Evolutionary conservation across 2,888 invertebrate species (phyloP).

Genomic region (Ormyrus pomaceus): DNA sequence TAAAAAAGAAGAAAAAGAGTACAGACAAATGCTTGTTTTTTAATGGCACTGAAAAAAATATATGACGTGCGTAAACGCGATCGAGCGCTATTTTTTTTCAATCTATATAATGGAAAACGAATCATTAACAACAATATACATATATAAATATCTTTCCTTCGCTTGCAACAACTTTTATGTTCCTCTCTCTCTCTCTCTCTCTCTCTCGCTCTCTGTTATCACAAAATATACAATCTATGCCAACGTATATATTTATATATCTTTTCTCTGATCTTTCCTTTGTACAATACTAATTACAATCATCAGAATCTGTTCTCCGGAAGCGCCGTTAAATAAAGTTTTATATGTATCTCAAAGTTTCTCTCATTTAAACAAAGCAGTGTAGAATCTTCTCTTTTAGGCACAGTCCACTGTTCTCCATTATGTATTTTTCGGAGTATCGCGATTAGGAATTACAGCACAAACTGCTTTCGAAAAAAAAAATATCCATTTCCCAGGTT

Average conservation of each 20-base stretch:
- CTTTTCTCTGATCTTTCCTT: slow-evolving; percentile 57
- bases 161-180: slow-evolving; percentile 36
- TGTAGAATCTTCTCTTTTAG: slow-evolving; percentile 6
- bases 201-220: slow-evolving; percentile 64
- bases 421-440: slow-evolving; percentile 3
- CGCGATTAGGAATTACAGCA: slow-evolving; percentile 16
- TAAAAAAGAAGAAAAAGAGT: slow-evolving; percentile 41
- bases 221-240: slow-evolving; percentile 72
- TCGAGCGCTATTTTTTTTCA: slow-evolving; percentile 38
- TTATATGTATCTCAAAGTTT: slow-evolving; percentile 12
- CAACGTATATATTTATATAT: slow-evolving; percentile 64
- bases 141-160: slow-evolving; percentile 41
- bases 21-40: slow-evolving; percentile 23
- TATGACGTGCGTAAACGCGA: slow-evolving; percentile 48
- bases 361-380: not conserved
- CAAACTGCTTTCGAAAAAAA: slow-evolving; percentile 18
- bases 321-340: not conserved
- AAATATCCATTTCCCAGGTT: not conserved
- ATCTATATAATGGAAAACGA: slow-evolving; percentile 28
- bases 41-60: slow-evolving; percentile 56
- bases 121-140: slow-evolving; percentile 44
- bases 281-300: slow-evolving; percentile 60
- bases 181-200: slow-evolving; percentile 41
- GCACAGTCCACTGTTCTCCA: not conserved
- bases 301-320: slow-evolving; percentile 30